Conservation (phyloP, 1,140 invertebrate genomes). For the Euglossa dilemma region DNA sequence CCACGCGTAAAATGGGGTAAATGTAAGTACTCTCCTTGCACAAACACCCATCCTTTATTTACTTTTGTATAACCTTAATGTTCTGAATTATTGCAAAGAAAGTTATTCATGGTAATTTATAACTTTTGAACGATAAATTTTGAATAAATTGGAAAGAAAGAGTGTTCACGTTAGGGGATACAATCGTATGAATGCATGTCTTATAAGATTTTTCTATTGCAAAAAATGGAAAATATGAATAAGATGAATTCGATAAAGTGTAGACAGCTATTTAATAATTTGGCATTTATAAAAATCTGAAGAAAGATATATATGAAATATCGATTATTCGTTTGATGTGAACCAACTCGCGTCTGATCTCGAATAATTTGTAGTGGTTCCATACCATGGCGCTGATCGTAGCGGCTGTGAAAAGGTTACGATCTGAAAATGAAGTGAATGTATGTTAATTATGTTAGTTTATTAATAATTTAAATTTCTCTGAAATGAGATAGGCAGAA, state of each 20-base stretch:
- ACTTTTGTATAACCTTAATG: not conserved
- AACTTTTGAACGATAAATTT: not conserved
- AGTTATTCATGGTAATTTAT: not conserved
- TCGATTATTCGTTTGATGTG: conserved; percentile 14
- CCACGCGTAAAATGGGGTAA: conserved; percentile 1
- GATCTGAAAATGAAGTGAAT: not conserved
- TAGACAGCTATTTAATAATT: not conserved
- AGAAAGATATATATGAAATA: not conserved
- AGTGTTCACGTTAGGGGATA: not conserved
- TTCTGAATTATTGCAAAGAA: not conserved
- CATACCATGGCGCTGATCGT: conserved; percentile 29
- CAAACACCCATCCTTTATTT: conserved; percentile 34
- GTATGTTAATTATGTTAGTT: not conserved
- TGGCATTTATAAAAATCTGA: not conserved
- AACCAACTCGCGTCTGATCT: not conserved
- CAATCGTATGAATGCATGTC: not conserved
- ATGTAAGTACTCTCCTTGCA: not conserved
- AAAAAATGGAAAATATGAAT: too few relatives aligned
- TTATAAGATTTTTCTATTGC: not conserved
- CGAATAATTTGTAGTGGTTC: not conserved
- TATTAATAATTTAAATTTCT: conserved; percentile 1
- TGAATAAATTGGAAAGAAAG: too few relatives aligned
- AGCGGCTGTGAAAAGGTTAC: not conserved
- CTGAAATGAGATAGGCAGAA: conserved; percentile 13
- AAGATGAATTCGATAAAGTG: not conserved